phyloP scores from a whole-genome alignment of 2,888 invertebrate species.

The Drosophila borborema region DNA sequence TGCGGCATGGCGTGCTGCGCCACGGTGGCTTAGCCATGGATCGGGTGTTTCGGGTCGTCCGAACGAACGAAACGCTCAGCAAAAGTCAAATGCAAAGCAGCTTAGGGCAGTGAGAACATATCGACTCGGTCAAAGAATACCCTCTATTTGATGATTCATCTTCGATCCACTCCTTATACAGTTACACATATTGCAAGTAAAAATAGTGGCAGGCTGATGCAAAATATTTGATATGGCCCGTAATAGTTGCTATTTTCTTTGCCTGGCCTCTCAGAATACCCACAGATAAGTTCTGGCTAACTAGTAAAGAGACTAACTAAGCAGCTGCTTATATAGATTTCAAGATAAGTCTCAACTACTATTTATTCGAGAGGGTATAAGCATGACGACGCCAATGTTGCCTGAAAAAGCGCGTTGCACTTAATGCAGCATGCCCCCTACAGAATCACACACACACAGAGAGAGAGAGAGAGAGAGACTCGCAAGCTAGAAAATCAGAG shows the following conservation, averaged over 20 bases:
- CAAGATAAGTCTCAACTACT: slow-evolving; percentile 10
- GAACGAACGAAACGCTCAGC: slow-evolving; percentile 41
- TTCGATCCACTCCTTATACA: no score
- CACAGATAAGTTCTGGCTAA: background rate
- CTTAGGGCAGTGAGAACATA: slow-evolving; percentile 24
- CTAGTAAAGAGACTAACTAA: background rate
- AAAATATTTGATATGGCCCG: no score
- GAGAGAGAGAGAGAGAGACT: slow-evolving; percentile 14
- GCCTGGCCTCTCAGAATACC: no score
- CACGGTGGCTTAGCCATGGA: slow-evolving; percentile 12
- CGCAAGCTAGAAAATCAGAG: slow-evolving; percentile 46
- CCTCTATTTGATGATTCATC: slow-evolving; percentile 16
- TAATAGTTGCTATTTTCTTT: background rate
- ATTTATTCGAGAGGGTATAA: slow-evolving; percentile 28
- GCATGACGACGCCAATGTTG: slow-evolving; percentile 26
- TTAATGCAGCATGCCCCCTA: slow-evolving; percentile 42
- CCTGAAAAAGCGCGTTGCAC: slow-evolving; percentile 56
- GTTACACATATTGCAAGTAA: no score
- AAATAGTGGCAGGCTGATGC: no score
- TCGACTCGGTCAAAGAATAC: slow-evolving; percentile 12
- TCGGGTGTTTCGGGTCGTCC: slow-evolving; percentile 21
- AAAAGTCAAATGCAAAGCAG: slow-evolving; percentile 67
- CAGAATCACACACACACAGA: slow-evolving; percentile 15
- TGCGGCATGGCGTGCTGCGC: slow-evolving; percentile 1
- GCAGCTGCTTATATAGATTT: background rate